Evolutionary conservation across 2,797 vertebrate species (phyloP).

Genomic region (Peromyscus melanophrys): DNA sequence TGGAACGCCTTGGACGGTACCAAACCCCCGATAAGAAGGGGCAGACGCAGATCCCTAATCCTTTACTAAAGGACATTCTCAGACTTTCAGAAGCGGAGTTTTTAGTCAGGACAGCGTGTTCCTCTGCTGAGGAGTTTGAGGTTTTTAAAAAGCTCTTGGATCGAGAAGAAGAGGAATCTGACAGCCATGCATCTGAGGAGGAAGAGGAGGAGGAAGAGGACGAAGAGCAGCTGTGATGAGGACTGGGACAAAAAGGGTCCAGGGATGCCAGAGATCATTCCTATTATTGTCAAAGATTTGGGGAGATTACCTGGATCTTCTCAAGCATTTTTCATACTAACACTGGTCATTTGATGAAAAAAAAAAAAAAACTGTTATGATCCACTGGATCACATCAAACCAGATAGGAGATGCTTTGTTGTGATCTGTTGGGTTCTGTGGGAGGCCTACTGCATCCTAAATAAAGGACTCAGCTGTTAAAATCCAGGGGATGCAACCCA

Average conservation of each 20-base stretch:
- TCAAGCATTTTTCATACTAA: neutral
- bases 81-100: slow-evolving; percentile 89
- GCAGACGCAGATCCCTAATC: slow-evolving; percentile 92
- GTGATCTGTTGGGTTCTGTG: neutral
- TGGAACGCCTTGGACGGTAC: slow-evolving; percentile 95
- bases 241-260: slow-evolving; percentile 81
- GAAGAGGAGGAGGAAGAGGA: neutral
- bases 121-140: slow-evolving; percentile 93
- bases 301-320: neutral
- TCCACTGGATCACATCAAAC: neutral
- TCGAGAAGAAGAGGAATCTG: slow-evolving; percentile 88
- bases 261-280: neutral
- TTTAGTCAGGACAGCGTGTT: slow-evolving; percentile 89
- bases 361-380: neutral
- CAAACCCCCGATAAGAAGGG: slow-evolving; percentile 95
- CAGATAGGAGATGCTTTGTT: neutral
- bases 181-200: neutral
- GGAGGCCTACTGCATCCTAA: neutral
- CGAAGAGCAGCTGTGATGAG: slow-evolving; percentile 70
- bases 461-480: neutral
- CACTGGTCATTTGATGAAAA: neutral
- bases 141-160: slow-evolving; percentile 94
- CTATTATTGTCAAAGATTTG: neutral
- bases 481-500: neutral
- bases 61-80: slow-evolving; percentile 92